Percentiles rank a stretch among this genome's conserved stretches.
Evolutionary conservation across 2,113 vertebrate species (phyloP).

Genomic region (Falco punctatus): DNA sequence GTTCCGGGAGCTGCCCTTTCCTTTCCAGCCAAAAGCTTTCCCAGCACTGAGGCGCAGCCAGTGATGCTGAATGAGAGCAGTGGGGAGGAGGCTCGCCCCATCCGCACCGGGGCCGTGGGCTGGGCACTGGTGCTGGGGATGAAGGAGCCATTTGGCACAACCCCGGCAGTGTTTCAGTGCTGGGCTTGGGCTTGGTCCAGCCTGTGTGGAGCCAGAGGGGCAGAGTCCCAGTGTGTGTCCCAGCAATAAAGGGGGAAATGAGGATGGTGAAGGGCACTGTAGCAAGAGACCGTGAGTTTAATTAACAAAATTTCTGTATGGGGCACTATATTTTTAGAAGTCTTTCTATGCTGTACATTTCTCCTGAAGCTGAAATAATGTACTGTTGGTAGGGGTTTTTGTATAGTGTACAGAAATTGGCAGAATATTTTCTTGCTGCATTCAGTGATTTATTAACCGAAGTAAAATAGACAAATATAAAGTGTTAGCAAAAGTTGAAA

Average conservation of each 20-base stretch:
- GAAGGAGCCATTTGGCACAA: neutral
- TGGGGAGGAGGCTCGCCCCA: neutral
- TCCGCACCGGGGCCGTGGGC: fast-evolving
- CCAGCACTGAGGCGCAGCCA: neutral
- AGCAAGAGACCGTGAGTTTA: conserved; percentile 29
- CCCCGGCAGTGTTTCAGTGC: neutral
- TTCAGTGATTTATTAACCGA: conserved; percentile 81
- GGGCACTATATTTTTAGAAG: conserved; percentile 71
- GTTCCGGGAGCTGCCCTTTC: neutral
- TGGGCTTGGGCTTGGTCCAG: neutral
- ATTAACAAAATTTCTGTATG: conserved; percentile 48
- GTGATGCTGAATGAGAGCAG: neutral
- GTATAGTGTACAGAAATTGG: conserved; percentile 87
- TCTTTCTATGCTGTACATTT: conserved; percentile 78
- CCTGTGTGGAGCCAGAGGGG: neutral
- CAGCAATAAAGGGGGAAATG: conserved; percentile 45
- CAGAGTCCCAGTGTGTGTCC: neutral
- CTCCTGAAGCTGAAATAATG: conserved; percentile 69
- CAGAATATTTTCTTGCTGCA: conserved; percentile 84
- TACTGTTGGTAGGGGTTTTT: conserved; percentile 72
- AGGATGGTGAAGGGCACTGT: conserved; percentile 35
- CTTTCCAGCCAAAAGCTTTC: neutral
- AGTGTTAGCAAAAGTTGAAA: conserved; percentile 72
- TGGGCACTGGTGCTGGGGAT: neutral
- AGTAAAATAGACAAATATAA: conserved; percentile 79